Evolutionary conservation across 2,888 invertebrate genomes (phyloP), one percentile per base, ranked within the genome.

Genomic region (Ormyrus nitidulus): DNA sequence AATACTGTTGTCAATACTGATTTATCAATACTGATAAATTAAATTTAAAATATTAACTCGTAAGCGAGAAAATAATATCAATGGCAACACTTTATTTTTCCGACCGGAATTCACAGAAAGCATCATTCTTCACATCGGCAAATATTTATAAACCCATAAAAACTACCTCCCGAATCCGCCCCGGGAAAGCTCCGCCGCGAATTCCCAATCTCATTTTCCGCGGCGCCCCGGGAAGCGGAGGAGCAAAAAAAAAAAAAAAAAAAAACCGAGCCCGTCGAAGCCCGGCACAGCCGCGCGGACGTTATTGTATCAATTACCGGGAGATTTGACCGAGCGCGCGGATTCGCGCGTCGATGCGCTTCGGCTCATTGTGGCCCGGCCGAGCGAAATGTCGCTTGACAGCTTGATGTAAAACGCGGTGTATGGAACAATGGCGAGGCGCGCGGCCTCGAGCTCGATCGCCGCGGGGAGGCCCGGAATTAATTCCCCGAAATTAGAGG

Each of bases 401-500:
- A 81, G 70, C 74, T 81, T 81, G 77, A 77, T 81, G 77, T 77
- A 81, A 81, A 77, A 77, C 71, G 72, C 62, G 66, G 75, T 62
- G 13, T 13, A 80, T 75, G 58, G 76, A 61, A 65, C 64, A 70
- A 74, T 62, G 46, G 34, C 72, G 5, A n/a, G 13, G 51, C 34
- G 6, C 61, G 53, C 53, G 58, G 9, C 53, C 51, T 59, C 51
- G 19, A n/a, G 53, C 53, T 69, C 68, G 68, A 53, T 59, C 9
- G 58, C 3, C 66, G 49, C 44, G 48, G 44, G 54, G 5, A 34
- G 48, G 48, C 65, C 51, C 5, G 46, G 19, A 69, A 74, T 79
- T 75, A 79, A 75, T 74, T 65, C 51, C 49, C 9, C n/a, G 9
- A 62, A 68, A 78, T 73, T 68, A 48, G 44, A 54, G 11, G 9